phyloP scores from a whole-genome alignment of 2,113 vertebrate species.

The Saguinus imperator region DNA sequence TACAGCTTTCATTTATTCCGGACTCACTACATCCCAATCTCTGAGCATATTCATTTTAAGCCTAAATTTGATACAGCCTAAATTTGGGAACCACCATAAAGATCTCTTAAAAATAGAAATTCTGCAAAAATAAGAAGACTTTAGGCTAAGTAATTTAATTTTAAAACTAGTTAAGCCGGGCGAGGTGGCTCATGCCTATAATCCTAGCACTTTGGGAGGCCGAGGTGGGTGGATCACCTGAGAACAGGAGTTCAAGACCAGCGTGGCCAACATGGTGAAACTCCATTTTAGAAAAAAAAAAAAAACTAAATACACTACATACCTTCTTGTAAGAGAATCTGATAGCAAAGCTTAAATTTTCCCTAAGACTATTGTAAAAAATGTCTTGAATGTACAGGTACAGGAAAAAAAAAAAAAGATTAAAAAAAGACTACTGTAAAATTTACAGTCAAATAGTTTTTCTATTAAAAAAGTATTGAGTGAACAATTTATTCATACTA shows the following conservation, averaged over 20 bases:
- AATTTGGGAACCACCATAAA: background rate
- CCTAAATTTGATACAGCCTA: background rate
- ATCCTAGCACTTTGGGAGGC: no score
- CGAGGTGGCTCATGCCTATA: no score
- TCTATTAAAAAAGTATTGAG: background rate
- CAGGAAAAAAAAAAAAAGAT: no score
- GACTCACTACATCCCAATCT: background rate
- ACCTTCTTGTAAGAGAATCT: background rate
- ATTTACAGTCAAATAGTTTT: background rate
- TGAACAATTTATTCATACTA: background rate
- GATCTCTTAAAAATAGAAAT: background rate
- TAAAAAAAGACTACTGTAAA: background rate
- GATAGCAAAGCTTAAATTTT: background rate
- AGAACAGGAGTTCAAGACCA: no score
- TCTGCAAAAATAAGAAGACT: background rate
- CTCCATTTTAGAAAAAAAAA: no score
- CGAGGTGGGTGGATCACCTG: no score
- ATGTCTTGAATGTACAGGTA: no score
- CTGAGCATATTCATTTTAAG: background rate
- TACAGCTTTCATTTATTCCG: background rate
- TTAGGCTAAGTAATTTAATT: slow-evolving; percentile 35
- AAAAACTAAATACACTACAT: background rate
- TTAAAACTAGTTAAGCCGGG: background rate
- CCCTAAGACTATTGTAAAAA: background rate
- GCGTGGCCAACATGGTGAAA: no score